Conservation (phyloP, 2,113 vertebrate genomes). For the Piliocolobus tephrosceles region DNA sequence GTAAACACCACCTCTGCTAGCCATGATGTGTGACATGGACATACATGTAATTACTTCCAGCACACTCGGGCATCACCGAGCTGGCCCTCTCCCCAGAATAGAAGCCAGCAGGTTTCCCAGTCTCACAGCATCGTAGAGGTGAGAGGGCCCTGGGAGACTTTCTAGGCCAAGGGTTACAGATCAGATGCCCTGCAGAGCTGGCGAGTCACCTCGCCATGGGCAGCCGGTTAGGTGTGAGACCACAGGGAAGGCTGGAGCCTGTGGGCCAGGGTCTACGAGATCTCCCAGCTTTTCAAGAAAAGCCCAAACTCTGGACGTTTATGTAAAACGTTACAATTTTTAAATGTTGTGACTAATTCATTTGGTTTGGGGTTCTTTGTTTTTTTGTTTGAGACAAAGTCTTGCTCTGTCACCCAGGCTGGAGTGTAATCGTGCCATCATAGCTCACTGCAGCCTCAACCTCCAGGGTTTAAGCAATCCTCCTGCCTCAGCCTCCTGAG, state of each 20-base stretch:
- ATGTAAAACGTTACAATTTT: neutral
- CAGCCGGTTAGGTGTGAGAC: neutral
- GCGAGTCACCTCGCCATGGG: neutral
- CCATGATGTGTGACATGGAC: neutral
- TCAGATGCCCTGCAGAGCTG: neutral
- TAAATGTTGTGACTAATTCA: neutral
- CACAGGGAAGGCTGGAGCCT: neutral
- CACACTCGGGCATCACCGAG: neutral
- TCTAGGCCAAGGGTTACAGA: neutral
- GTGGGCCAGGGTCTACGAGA: neutral
- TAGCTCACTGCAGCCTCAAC: too few relatives aligned
- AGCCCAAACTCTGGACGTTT: neutral
- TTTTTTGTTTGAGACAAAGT: too few relatives aligned
- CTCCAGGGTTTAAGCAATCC: too few relatives aligned
- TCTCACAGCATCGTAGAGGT: neutral
- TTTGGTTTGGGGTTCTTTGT: neutral
- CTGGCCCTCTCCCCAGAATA: neutral
- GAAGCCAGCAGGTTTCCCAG: conserved; percentile 37
- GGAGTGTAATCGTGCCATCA: too few relatives aligned
- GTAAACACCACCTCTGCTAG: neutral
- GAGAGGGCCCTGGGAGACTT: neutral
- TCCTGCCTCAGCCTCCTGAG: too few relatives aligned
- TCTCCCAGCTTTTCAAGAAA: neutral
- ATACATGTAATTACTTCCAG: conserved; percentile 46
- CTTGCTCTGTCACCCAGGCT: too few relatives aligned